phyloP scores from a whole-genome alignment of 2,888 invertebrate species.

The Sycophila texana region DNA sequence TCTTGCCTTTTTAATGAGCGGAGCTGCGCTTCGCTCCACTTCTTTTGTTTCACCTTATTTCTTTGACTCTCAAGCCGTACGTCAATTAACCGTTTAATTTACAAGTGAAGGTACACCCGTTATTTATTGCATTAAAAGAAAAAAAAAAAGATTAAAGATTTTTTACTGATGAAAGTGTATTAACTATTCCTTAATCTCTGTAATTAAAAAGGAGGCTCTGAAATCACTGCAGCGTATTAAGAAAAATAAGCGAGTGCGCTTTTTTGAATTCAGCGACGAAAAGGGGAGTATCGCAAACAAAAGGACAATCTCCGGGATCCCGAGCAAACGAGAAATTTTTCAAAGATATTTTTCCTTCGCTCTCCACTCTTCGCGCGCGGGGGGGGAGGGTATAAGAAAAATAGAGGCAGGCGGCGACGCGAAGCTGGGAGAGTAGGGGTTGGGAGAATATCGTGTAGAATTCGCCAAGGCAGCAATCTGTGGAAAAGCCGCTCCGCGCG shows the following conservation, averaged over 20 bases:
- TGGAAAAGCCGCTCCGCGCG: conserved; percentile 33
- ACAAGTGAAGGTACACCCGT: too few relatives aligned
- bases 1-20: too few relatives aligned
- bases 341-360: conserved; percentile 36
- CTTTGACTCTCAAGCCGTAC: too few relatives aligned
- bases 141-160: not conserved
- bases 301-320: not conserved
- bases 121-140: not conserved
- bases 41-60: too few relatives aligned
- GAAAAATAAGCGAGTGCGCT: too few relatives aligned
- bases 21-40: too few relatives aligned
- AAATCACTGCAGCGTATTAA: too few relatives aligned
- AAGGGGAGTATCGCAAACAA: not conserved
- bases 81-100: too few relatives aligned
- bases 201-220: too few relatives aligned
- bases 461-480: conserved; percentile 57
- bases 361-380: not conserved
- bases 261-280: not conserved
- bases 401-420: conserved; percentile 11
- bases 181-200: too few relatives aligned
- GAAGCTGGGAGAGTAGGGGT: not conserved
- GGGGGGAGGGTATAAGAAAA: conserved; percentile 23
- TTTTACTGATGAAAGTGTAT: not conserved
- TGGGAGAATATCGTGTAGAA: conserved; percentile 46
- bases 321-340: conserved; percentile 41